A percentile compares a stretch with the other conserved stretches of the same genome.
phyloP scores from a whole-genome alignment of 2,888 invertebrate species.

The Drepana falcataria region DNA sequence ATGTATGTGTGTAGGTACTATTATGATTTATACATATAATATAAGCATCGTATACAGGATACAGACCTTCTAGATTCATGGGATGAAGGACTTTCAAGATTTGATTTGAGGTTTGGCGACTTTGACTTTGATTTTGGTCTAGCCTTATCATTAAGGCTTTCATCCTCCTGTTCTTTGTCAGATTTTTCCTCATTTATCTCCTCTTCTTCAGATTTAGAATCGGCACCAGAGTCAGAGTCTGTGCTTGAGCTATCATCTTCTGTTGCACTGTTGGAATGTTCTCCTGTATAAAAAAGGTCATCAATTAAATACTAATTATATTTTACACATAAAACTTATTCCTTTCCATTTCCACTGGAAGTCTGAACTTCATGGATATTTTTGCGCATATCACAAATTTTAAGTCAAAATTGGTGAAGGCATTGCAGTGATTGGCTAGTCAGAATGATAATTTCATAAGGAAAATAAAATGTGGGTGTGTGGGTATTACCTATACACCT shows the following conservation, averaged over 20 bases:
- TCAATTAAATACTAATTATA: too few relatives aligned
- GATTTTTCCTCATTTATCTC: constrained; percentile 31
- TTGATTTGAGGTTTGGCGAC: constrained; percentile 53
- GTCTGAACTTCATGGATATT: too few relatives aligned
- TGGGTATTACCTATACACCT: too few relatives aligned
- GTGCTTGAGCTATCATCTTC: constrained; percentile 69
- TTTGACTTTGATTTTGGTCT: constrained; percentile 54
- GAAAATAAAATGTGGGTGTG: too few relatives aligned
- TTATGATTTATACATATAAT: background rate
- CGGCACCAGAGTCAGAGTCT: constrained; percentile 56
- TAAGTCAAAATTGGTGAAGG: too few relatives aligned
- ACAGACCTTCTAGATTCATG: constrained; percentile 55
- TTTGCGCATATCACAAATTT: too few relatives aligned
- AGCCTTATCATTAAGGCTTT: constrained; percentile 42
- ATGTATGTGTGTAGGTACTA: background rate
- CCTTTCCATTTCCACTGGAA: too few relatives aligned
- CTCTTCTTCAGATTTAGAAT: constrained; percentile 64
- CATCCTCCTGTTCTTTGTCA: constrained; percentile 26
- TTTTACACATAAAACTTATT: too few relatives aligned
- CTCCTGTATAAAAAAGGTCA: constrained; percentile 35
- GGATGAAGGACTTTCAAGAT: constrained; percentile 52
- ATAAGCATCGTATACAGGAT: constrained; percentile 2
- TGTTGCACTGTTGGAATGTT: constrained; percentile 70
- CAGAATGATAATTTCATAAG: too few relatives aligned
- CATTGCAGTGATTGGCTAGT: too few relatives aligned